phyloP scores from a whole-genome alignment of 2,888 invertebrate species.

The Polietes domitor region DNA sequence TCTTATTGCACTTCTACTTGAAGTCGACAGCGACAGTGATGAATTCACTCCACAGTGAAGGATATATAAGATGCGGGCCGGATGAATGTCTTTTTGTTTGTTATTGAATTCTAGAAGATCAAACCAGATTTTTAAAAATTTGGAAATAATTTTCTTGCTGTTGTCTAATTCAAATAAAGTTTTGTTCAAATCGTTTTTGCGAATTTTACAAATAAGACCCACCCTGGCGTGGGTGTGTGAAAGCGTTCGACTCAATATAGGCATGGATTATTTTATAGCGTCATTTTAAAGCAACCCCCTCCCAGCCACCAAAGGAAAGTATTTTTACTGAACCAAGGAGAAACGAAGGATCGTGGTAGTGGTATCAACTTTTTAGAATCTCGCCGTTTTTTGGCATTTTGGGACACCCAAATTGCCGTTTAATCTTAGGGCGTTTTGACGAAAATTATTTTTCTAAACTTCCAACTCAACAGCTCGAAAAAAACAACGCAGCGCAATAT shows the following conservation, averaged over 20 bases:
- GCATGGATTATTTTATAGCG: constrained; percentile 18
- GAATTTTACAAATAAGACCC: neutral
- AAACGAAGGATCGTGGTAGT: constrained; percentile 8
- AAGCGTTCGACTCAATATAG: neutral
- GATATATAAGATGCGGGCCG: too few relatives aligned
- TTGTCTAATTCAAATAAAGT: too few relatives aligned
- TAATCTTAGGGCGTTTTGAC: constrained; percentile 21
- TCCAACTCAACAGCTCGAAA: neutral
- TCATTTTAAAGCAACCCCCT: neutral
- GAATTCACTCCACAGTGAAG: too few relatives aligned
- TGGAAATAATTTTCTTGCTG: too few relatives aligned
- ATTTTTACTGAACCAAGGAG: neutral
- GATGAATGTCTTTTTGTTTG: too few relatives aligned
- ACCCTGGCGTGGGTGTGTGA: neutral
- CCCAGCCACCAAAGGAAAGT: neutral
- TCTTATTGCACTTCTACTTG: too few relatives aligned
- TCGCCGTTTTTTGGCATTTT: neutral
- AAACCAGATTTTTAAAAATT: too few relatives aligned
- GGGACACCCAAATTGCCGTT: constrained; percentile 34
- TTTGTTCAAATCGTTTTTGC: too few relatives aligned
- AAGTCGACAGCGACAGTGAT: too few relatives aligned
- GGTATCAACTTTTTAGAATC: constrained; percentile 19
- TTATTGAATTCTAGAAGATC: too few relatives aligned
- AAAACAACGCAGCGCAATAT: too few relatives aligned
- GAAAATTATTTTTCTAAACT: constrained; percentile 2